These are phyloP conservation scores for Trypoxylus dichotomus DNA, from an alignment of 1,140 invertebrate genomes.

Conservation along the genomic window DNA sequence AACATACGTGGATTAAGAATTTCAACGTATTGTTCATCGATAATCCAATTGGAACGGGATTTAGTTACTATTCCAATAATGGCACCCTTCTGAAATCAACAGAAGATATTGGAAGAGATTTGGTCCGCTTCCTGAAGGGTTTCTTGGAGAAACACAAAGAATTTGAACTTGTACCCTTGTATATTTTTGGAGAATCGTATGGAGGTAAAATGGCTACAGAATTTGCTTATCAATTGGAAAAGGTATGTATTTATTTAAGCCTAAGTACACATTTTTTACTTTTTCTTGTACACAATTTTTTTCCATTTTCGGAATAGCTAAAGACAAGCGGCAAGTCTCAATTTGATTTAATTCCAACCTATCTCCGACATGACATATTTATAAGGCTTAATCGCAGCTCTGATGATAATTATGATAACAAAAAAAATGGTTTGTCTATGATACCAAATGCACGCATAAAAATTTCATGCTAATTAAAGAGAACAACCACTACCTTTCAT, in stretches of 20 bases:
- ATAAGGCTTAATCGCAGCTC: too few species aligned
- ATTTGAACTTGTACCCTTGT: conserved; percentile 62
- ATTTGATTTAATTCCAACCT: too few species aligned
- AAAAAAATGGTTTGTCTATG: too few species aligned
- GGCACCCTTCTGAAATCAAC: conserved; percentile 58
- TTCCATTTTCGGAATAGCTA: too few species aligned
- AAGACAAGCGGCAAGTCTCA: too few species aligned
- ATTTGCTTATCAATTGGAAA: conserved; percentile 55
- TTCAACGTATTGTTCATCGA: conserved; percentile 70
- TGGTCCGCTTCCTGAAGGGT: conserved; percentile 58
- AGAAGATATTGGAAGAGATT: conserved; percentile 59
- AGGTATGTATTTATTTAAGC: conserved; percentile 39
- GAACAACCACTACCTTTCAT: too few species aligned
- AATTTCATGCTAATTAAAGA: too few species aligned
- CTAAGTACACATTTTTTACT: too few species aligned
- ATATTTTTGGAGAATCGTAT: conserved; percentile 70
- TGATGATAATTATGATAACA: too few species aligned
- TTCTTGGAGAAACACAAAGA: conserved; percentile 59
- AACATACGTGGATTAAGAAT: conserved; percentile 63
- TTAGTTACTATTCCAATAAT: conserved; percentile 62
- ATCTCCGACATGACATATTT: too few species aligned
- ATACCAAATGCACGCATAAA: too few species aligned
- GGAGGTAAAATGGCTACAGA: conserved; percentile 69
- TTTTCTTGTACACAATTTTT: too few species aligned
- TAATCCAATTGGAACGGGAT: conserved; percentile 71